A percentile compares a stretch with the other conserved stretches of the same genome.
These are phyloP conservation scores for Mimachlamys varia DNA, from an alignment of 2,888 invertebrate species.

Conservation along the genomic window DNA sequence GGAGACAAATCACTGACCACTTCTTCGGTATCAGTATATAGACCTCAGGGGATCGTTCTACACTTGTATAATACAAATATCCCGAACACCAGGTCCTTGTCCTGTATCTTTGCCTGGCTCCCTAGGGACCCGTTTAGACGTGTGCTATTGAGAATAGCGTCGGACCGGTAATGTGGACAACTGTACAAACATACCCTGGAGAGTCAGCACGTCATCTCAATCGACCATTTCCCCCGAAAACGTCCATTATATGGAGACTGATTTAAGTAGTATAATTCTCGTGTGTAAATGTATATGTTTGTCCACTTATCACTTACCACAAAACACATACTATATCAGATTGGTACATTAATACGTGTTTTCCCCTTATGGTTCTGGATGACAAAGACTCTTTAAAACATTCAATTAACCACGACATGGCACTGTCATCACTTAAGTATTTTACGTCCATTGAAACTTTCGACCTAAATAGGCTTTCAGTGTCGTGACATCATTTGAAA, in stretches of 20 bases:
- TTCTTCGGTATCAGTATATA: neutral
- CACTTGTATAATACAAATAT: neutral
- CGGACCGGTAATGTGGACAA: neutral
- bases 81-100: conserved; percentile 1
- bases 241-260: neutral
- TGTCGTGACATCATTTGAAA: neutral
- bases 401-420: neutral
- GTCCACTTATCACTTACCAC: neutral
- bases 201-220: neutral
- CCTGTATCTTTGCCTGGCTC: neutral
- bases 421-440: neutral
- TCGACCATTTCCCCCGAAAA: neutral
- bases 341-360: neutral
- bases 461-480: neutral
- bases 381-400: neutral
- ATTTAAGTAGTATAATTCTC: conserved; percentile 27
- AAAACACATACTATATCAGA: neutral
- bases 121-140: neutral
- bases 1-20: neutral
- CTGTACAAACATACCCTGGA: neutral
- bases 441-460: neutral
- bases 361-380: neutral
- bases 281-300: conserved; percentile 32
- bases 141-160: neutral
- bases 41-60: neutral